Conservation (phyloP, 2,113 vertebrate species). For the Ranitomeya imitator region DNA sequence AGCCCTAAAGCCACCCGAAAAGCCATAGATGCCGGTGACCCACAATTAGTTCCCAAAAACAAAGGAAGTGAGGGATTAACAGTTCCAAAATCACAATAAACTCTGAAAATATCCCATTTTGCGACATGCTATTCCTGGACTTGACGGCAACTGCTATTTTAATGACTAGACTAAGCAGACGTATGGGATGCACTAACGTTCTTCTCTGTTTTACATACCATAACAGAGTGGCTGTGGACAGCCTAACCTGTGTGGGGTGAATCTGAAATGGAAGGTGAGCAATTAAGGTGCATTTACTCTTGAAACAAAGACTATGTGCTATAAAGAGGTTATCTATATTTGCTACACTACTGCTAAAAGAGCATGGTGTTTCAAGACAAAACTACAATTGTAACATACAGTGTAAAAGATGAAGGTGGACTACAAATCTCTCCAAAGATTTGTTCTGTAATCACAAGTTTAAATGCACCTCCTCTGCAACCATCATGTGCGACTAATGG, state of each 20-base stretch:
- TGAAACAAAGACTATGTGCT: background rate
- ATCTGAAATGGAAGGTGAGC: background rate
- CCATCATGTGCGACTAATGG: background rate
- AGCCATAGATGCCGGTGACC: slow-evolving; percentile 67
- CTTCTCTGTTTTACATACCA: slow-evolving; percentile 30
- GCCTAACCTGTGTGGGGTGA: background rate
- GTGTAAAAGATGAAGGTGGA: background rate
- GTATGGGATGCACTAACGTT: background rate
- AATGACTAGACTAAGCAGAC: background rate
- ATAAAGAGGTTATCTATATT: background rate
- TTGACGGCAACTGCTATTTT: background rate
- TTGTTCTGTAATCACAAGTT: background rate
- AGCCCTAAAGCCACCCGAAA: slow-evolving; percentile 81
- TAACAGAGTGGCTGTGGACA: slow-evolving; percentile 41
- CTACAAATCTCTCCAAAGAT: background rate
- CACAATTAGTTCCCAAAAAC: slow-evolving; percentile 63
- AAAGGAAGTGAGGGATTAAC: slow-evolving; percentile 51
- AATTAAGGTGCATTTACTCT: slow-evolving; percentile 28
- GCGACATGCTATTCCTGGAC: background rate
- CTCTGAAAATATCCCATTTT: background rate
- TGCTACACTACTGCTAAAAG: background rate
- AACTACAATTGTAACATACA: background rate
- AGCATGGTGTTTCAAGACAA: background rate
- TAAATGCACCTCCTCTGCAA: background rate
- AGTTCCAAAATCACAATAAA: slow-evolving; percentile 42